Conservation (phyloP, 2,797 vertebrate genomes). For the Melanotaenia trifasciata region DNA sequence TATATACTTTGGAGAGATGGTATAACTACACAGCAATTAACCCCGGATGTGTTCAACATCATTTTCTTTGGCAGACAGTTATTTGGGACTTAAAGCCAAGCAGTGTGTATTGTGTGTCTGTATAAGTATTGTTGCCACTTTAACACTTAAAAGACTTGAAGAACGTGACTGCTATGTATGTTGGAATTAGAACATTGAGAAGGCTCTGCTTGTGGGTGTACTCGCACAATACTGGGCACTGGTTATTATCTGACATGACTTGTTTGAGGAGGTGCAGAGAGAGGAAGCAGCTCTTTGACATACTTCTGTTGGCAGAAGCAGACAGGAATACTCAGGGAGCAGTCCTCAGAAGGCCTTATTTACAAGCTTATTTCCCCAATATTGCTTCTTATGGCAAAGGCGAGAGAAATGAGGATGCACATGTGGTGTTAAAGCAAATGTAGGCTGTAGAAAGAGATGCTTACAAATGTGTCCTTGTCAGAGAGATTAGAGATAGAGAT, state of each 20-base stretch:
- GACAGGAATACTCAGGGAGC: slow-evolving; percentile 46
- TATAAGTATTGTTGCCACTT: slow-evolving; percentile 6
- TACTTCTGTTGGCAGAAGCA: slow-evolving; percentile 50
- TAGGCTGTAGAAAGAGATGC: slow-evolving; percentile 1
- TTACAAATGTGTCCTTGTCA: slow-evolving; percentile 14
- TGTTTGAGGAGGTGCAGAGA: slow-evolving; percentile 28
- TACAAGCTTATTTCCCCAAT: slow-evolving; percentile 11
- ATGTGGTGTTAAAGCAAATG: not conserved
- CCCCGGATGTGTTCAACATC: slow-evolving; percentile 25
- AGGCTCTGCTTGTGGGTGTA: not conserved
- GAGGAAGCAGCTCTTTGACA: slow-evolving; percentile 46
- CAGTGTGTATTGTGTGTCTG: slow-evolving; percentile 14
- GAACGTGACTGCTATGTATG: slow-evolving; percentile 14
- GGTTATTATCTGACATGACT: no score
- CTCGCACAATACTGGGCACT: not conserved
- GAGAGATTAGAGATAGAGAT: not conserved
- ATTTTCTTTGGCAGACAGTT: slow-evolving; percentile 35
- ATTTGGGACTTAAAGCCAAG: slow-evolving; percentile 20
- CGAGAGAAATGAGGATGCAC: slow-evolving; percentile 3
- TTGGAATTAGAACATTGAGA: not conserved
- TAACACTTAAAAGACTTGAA: slow-evolving; percentile 10
- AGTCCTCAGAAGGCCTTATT: slow-evolving; percentile 37
- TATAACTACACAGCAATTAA: slow-evolving; percentile 24
- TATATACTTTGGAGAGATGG: slow-evolving; percentile 32
- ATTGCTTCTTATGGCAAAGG: slow-evolving; percentile 11